Evolutionary conservation across 2,113 vertebrate species (phyloP), one percentile per base, ranked within the genome.

Genomic region (Theristicus caerulescens): DNA sequence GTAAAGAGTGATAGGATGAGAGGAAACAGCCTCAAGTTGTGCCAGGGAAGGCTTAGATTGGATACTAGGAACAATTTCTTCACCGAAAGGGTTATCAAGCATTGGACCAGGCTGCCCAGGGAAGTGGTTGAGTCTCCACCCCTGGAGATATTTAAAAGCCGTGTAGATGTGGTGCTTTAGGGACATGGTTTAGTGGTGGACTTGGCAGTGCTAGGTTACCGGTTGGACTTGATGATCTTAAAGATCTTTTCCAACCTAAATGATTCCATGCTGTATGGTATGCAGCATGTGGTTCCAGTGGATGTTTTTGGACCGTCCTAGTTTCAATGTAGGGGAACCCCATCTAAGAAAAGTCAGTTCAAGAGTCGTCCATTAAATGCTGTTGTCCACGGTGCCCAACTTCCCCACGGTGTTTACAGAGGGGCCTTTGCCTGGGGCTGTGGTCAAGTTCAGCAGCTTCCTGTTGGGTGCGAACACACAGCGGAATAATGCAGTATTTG

Each of bases 1-100:
- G 27, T 27, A 18, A 65, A 17, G 9, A 18, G 10, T 2, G 6
- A 31, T 26, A 42, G 32, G 14, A 36, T 4, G 1, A 22, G 46
- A 78, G 36, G 64, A 32, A 40, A 72, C 3, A 4, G 13, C 44
- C 10, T 94, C 10, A 54, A 2, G 54, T 36, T 59, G 17, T 2
- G 1, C 22, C 7, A 59, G 24, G 5, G 19, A 32, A 55, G 16
- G 32, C 31, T 91, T 81, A 14, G 11, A 22, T 1, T 51, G 55
- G 16, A 2, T 59, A 9, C 36, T 40, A 40, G 14, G 77, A 52
- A 52, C 71, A 52, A 25, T 7, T 25, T 61, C 6, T 46, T 57
- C 9, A 14, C 0, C 0, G 6, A 47, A 40, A 52, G 20, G 14
- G 8, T 61, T 74, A 3, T 31, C 13, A 24, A 21, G 22, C 17